phyloP scores from a whole-genome alignment of 30 jellyfish, hydroid and myxozoan genomes.

The Aurelia coerulea region DNA sequence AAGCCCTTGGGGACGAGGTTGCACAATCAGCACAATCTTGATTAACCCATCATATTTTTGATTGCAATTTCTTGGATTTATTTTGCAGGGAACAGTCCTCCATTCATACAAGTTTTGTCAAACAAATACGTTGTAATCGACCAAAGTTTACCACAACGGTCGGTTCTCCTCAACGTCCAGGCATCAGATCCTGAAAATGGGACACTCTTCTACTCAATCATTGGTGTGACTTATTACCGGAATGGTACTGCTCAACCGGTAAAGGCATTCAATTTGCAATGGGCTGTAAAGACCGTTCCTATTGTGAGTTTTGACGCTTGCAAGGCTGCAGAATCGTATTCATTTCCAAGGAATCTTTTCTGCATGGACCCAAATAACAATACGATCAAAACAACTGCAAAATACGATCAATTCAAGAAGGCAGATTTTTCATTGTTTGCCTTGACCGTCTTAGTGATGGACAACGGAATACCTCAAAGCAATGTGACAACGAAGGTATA shows the following conservation, averaged over 20 bases:
- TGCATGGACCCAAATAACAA: conserved; percentile 54
- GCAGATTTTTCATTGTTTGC: conserved; percentile 47
- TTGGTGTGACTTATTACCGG: conserved; percentile 47
- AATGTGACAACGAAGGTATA: conserved; percentile 50
- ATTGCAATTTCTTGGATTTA: not conserved
- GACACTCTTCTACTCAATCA: conserved; percentile 41
- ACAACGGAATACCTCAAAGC: conserved; percentile 48
- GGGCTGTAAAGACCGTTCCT: conserved; percentile 37
- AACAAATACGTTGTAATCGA: conserved; percentile 4
- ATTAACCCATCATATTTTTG: no score
- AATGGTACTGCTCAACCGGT: conserved; percentile 41
- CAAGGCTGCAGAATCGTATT: conserved; percentile 31
- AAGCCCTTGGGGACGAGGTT: no score
- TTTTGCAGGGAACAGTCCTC: conserved; percentile 29
- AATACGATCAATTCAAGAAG: conserved; percentile 7
- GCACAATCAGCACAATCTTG: no score
- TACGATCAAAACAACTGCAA: conserved; percentile 41
- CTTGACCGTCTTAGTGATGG: conserved; percentile 41
- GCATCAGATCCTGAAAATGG: conserved; percentile 64
- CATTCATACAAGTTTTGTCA: conserved; percentile 3
- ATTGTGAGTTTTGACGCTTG: not conserved
- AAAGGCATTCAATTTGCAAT: conserved; percentile 6
- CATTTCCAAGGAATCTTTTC: conserved; percentile 66
- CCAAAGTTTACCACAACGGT: conserved; percentile 8
- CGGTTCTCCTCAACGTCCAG: conserved; percentile 11